Conservation (phyloP, 2,113 vertebrate species). For the Brienomyrus longianalis region DNA sequence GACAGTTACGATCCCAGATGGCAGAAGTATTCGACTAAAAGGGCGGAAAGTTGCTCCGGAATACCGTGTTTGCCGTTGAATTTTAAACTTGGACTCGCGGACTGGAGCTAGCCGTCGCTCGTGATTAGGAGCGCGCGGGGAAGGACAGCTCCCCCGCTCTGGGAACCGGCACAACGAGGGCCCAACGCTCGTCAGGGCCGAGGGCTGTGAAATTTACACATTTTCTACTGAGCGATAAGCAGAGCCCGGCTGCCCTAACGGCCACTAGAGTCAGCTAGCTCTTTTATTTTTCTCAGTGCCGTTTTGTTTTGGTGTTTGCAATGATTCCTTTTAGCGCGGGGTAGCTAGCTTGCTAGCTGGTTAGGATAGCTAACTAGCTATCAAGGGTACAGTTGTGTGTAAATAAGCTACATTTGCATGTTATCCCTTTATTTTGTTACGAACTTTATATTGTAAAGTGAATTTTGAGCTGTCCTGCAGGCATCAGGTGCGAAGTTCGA, state of each 20-base stretch:
- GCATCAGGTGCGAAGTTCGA: background rate
- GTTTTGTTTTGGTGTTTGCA: constrained; percentile 21
- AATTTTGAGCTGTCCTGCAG: background rate
- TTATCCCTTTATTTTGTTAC: constrained; percentile 8
- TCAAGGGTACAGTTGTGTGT: background rate
- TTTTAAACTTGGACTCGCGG: constrained; percentile 28
- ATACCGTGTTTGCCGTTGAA: constrained; percentile 15
- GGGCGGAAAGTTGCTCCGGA: constrained; percentile 28
- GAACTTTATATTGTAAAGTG: constrained; percentile 10
- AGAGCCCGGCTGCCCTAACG: background rate
- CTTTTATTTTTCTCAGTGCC: background rate
- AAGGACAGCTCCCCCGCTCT: constrained; percentile 11
- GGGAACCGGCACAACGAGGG: background rate
- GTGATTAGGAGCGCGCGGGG: background rate
- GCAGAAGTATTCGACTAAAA: background rate
- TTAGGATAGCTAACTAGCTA: constrained; percentile 9
- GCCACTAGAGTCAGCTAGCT: background rate
- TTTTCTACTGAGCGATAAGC: background rate
- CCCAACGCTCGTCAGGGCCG: background rate
- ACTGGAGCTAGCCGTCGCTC: constrained; percentile 14
- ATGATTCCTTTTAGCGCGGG: constrained; percentile 38
- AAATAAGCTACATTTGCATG: background rate
- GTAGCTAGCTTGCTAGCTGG: constrained; percentile 24
- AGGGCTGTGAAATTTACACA: background rate
- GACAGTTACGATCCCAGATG: background rate